Conservation (phyloP, 2,113 vertebrate genomes). For the Probosciger aterrimus region DNA sequence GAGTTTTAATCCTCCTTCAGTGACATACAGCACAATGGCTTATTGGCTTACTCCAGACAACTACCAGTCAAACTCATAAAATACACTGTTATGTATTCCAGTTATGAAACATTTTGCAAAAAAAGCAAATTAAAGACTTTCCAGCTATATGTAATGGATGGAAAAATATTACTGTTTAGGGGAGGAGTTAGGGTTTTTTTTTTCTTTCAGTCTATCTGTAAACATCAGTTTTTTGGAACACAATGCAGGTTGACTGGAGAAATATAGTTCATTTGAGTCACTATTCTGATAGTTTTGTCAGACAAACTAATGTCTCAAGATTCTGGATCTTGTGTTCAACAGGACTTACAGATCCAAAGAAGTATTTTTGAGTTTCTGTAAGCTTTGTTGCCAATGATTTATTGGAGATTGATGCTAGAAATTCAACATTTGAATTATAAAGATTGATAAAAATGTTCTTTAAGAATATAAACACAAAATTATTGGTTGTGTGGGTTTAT, state of each 20-base stretch:
- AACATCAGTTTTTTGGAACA: neutral
- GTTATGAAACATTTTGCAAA: neutral
- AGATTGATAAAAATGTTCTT: neutral
- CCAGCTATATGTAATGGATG: neutral
- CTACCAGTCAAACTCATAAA: neutral
- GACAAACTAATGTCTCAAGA: neutral
- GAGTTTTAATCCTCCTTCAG: neutral
- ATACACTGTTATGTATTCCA: neutral
- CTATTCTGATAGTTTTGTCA: neutral
- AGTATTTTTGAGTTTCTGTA: neutral
- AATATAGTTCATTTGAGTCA: neutral
- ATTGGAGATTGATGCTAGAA: neutral
- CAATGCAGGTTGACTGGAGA: rapidly evolving
- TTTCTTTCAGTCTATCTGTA: neutral
- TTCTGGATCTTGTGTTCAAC: neutral
- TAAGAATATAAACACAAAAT: neutral
- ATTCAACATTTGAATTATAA: neutral
- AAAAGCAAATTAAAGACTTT: neutral
- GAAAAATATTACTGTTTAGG: neutral
- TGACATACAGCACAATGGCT: neutral
- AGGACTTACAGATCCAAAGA: neutral
- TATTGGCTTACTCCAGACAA: neutral
- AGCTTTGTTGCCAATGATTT: neutral
- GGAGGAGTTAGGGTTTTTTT: neutral
- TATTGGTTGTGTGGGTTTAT: neutral